A percentile compares a stretch with the other conserved stretches of the same genome.
These are phyloP conservation scores for Cheilosia variabilis DNA, from an alignment of 2,888 invertebrate species.

Conservation along the genomic window DNA sequence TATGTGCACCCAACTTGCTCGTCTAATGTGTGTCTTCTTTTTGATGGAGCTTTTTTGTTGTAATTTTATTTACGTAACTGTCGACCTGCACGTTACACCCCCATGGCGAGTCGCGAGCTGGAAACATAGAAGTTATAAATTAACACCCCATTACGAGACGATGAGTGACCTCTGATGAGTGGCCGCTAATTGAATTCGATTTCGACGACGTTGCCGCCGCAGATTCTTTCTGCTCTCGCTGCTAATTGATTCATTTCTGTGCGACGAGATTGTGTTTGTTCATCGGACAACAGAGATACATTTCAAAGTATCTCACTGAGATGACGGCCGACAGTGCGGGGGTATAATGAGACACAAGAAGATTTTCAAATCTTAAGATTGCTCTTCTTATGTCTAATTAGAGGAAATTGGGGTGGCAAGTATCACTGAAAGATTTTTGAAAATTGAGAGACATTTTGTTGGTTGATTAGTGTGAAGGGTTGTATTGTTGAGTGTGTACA, in stretches of 20 bases:
- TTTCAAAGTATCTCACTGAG: slow-evolving; percentile 1
- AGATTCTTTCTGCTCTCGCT: not conserved
- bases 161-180: slow-evolving; percentile 53
- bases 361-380: slow-evolving; percentile 52
- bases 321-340: slow-evolving; percentile 17
- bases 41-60: slow-evolving; percentile 22
- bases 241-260: slow-evolving; percentile 42
- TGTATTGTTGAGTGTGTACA: slow-evolving; percentile 14
- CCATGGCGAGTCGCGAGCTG: not conserved
- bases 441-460: slow-evolving; percentile 49
- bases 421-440: slow-evolving; percentile 13
- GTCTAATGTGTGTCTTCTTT: slow-evolving; percentile 17
- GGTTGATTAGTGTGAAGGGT: slow-evolving; percentile 45
- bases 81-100: not conserved
- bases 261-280: slow-evolving; percentile 14
- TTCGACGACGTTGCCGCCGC: not conserved
- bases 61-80: slow-evolving; percentile 39
- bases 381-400: slow-evolving; percentile 50
- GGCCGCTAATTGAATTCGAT: slow-evolving; percentile 54
- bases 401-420: slow-evolving; percentile 43
- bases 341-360: slow-evolving; percentile 45
- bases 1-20: not conserved
- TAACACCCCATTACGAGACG: slow-evolving; percentile 45
- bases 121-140: slow-evolving; percentile 22
- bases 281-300: slow-evolving; percentile 27